These are phyloP conservation scores for Drosophila anceps DNA, from an alignment of 2,888 invertebrate species.

Conservation along the genomic window DNA sequence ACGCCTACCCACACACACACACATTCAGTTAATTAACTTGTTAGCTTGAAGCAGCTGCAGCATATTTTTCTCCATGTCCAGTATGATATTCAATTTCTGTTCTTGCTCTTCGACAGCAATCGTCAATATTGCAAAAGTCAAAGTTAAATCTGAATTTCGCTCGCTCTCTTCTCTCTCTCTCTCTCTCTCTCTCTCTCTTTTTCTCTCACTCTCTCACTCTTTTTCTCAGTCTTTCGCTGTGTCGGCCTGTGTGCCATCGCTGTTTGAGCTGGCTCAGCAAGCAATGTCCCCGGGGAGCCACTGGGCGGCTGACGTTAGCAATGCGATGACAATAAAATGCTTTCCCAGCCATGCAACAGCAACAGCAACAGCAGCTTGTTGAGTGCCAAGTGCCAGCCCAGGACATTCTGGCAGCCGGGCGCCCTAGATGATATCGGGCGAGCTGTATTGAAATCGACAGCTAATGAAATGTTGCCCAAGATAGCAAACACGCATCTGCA, in stretches of 20 bases:
- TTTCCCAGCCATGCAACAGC: slow-evolving; percentile 29
- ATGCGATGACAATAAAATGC: slow-evolving; percentile 50
- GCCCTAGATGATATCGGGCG: slow-evolving; percentile 25
- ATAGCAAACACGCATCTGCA: slow-evolving; percentile 33
- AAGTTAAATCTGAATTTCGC: slow-evolving; percentile 36
- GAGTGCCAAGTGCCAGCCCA: slow-evolving; percentile 30
- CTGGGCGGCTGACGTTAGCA: slow-evolving; percentile 48
- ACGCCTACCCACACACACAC: neutral
- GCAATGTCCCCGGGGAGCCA: slow-evolving; percentile 46
- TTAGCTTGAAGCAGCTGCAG: slow-evolving; percentile 30
- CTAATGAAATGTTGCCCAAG: slow-evolving; percentile 57
- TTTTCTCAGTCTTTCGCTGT: neutral
- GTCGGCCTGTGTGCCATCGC: neutral
- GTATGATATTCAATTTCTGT: slow-evolving; percentile 53
- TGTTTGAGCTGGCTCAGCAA: slow-evolving; percentile 53
- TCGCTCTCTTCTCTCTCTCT: neutral
- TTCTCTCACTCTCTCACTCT: neutral
- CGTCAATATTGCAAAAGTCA: slow-evolving; percentile 48
- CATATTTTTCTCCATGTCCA: slow-evolving; percentile 33
- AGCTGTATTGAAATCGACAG: slow-evolving; percentile 58
- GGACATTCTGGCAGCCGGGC: slow-evolving; percentile 5
- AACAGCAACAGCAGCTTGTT: slow-evolving; percentile 22
- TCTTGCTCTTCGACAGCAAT: slow-evolving; percentile 12
- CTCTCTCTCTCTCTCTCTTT: neutral
- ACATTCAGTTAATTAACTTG: slow-evolving; percentile 51